Percentiles rank a stretch among this genome's conserved stretches.
phyloP scores from a whole-genome alignment of 2,797 vertebrate species.

The Peromyscus eremicus region DNA sequence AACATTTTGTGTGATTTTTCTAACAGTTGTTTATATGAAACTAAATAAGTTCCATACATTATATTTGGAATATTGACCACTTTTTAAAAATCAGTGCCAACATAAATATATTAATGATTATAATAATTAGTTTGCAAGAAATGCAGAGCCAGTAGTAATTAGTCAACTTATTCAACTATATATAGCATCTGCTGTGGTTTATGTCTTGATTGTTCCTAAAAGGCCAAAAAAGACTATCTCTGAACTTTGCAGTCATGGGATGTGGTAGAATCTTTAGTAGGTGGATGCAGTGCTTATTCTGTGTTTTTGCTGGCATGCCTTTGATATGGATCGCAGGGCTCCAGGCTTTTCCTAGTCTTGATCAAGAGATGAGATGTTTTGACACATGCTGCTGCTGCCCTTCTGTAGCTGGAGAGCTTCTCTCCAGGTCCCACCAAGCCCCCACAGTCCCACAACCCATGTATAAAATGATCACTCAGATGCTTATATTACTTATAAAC shows the following conservation, averaged over 20 bases:
- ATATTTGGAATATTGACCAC: background rate
- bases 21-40: conserved; percentile 23
- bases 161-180: conserved; percentile 46
- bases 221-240: background rate
- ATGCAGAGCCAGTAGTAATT: conserved; percentile 45
- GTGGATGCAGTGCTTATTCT: background rate
- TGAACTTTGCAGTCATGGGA: background rate
- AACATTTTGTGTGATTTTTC: background rate
- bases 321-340: background rate
- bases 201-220: background rate
- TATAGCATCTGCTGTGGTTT: background rate
- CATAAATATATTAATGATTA: conserved; percentile 29
- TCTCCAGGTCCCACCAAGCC: too few relatives aligned
- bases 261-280: background rate
- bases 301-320: too few relatives aligned
- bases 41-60: conserved; percentile 8
- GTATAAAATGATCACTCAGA: too few relatives aligned
- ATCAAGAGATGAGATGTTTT: background rate
- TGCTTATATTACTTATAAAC: too few relatives aligned
- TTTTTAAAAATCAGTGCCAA: conserved; percentile 38
- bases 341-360: background rate
- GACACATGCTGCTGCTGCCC: background rate
- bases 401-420: too few relatives aligned
- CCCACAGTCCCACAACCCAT: too few relatives aligned
- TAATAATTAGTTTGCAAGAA: conserved; percentile 50